These are phyloP conservation scores for Peucedramus taeniatus DNA, from an alignment of 2,113 vertebrate species.

Conservation along the genomic window DNA sequence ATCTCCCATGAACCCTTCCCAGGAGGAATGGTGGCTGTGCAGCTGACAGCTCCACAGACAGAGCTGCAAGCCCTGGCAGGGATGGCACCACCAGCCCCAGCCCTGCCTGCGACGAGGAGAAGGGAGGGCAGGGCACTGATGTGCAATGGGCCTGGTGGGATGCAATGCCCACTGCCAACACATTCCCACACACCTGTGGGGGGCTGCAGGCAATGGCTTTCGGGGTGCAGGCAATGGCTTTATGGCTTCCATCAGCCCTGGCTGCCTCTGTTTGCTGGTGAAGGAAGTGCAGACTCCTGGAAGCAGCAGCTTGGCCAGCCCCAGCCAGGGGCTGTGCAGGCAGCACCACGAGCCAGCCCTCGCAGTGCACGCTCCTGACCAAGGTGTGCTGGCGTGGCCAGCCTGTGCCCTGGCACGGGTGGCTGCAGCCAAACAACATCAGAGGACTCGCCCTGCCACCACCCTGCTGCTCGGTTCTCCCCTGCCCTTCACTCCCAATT, in stretches of 20 bases:
- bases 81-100: background rate
- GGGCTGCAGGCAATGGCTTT: background rate
- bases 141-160: background rate
- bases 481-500: background rate
- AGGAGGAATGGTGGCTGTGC: background rate
- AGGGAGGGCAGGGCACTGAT: background rate
- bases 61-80: accelerated
- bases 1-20: background rate
- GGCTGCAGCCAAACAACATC: background rate
- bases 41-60: background rate
- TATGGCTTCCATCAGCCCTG: background rate
- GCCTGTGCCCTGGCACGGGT: background rate
- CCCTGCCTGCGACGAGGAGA: background rate
- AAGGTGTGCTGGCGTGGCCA: accelerated
- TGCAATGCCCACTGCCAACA: background rate
- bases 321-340: background rate
- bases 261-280: accelerated
- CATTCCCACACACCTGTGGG: background rate
- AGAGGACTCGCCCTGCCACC: background rate
- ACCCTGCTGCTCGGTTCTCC: accelerated
- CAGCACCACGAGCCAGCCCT: background rate
- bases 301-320: accelerated
- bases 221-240: background rate
- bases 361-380: accelerated
- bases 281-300: background rate